Conservation (phyloP, 2,797 vertebrate species). For the Balearica regulorum region DNA sequence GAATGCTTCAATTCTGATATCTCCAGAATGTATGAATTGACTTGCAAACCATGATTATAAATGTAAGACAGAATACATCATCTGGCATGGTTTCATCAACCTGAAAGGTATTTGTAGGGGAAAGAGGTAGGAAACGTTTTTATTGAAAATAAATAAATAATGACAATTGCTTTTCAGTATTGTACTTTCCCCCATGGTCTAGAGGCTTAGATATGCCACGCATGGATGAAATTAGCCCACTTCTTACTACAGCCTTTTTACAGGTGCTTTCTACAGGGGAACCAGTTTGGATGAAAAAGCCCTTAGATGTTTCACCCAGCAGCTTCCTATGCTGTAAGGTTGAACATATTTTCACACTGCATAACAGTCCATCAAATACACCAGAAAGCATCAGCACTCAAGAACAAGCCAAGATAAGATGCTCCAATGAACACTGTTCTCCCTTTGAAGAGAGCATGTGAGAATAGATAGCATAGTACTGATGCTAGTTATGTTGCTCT, state of each 20-base stretch:
- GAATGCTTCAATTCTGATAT: not conserved
- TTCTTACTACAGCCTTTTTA: not conserved
- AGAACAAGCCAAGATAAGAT: not conserved
- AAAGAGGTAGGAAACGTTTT: not conserved
- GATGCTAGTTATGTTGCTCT: not conserved
- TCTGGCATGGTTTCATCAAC: not conserved
- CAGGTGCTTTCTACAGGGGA: not conserved
- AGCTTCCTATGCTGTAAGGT: not conserved
- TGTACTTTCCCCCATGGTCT: not conserved
- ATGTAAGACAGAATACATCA: not conserved
- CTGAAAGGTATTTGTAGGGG: not conserved
- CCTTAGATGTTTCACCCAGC: not conserved
- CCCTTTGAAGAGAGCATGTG: fast-evolving
- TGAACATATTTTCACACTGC: not conserved
- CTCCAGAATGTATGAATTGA: not conserved
- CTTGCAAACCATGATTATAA: not conserved
- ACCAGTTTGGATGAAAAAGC: not conserved
- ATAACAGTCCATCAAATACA: not conserved
- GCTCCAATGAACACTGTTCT: not conserved
- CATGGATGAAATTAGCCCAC: not conserved
- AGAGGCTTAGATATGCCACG: not conserved
- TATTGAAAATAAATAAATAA: not conserved
- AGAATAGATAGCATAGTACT: not conserved
- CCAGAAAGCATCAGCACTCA: not conserved
- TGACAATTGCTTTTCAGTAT: not conserved